Percentiles rank a stretch among this genome's conserved stretches.
Evolutionary conservation across 2,113 vertebrate species (phyloP).

Genomic region (Narcine bancroftii): DNA sequence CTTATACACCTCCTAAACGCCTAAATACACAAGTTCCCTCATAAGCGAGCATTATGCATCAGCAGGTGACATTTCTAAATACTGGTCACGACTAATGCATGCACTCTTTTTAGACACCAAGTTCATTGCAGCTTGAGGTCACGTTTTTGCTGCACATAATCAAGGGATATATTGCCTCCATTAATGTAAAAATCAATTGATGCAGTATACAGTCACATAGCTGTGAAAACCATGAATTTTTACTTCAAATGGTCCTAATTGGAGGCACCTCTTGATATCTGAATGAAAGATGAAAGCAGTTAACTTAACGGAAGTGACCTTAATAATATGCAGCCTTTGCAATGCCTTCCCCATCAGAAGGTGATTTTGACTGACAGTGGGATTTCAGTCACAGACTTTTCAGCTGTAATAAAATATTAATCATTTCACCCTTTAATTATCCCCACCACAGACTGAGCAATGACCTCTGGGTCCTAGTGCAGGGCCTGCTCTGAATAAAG

Average conservation of each 20-base stretch:
- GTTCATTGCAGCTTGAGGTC: not conserved
- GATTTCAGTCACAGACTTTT: slow-evolving; percentile 30
- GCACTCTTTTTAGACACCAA: slow-evolving; percentile 2
- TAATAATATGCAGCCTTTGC: slow-evolving; percentile 36
- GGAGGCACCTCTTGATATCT: slow-evolving; percentile 35
- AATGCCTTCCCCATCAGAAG: slow-evolving; percentile 32
- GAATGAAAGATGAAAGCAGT: slow-evolving; percentile 30
- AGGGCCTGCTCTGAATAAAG: slow-evolving; percentile 12
- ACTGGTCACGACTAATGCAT: slow-evolving; percentile 21
- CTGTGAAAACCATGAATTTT: slow-evolving; percentile 8
- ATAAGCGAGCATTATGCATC: not conserved
- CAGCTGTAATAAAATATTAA: slow-evolving; percentile 33
- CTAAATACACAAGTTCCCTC: not conserved
- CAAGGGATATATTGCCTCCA: not conserved
- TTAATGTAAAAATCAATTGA: slow-evolving; percentile 36
- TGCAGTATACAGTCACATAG: slow-evolving; percentile 3
- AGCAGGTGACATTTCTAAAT: slow-evolving; percentile 3
- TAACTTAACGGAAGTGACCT: slow-evolving; percentile 35
- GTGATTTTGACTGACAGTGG: slow-evolving; percentile 35
- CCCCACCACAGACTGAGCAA: not conserved
- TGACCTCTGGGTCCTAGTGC: slow-evolving; percentile 34
- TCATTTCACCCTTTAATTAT: slow-evolving; percentile 36
- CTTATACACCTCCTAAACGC: not conserved
- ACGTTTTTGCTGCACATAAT: not conserved
- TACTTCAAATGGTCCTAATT: slow-evolving; percentile 31